Conservation (phyloP, 2,888 invertebrate genomes). For the Pteria penguin region DNA sequence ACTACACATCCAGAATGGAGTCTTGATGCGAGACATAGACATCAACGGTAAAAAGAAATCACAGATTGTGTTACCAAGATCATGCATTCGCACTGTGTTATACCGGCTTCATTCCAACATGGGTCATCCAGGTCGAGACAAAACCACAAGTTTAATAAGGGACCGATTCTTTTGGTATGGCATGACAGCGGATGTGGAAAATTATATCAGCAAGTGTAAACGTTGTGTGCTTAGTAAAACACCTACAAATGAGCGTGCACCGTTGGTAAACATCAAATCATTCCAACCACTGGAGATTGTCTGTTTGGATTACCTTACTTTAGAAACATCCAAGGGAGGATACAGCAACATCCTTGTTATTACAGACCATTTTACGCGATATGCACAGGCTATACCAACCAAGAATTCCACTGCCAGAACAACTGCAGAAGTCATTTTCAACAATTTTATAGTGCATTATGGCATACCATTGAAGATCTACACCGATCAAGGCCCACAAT, state of each 20-base stretch:
- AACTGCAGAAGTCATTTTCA: too few species aligned
- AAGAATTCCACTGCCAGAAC: too few species aligned
- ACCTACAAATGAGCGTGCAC: too few species aligned
- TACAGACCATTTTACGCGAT: too few species aligned
- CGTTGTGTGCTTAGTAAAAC: too few species aligned
- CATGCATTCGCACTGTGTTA: constrained; percentile 5
- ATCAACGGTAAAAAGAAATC: constrained; percentile 1
- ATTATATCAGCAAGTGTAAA: too few species aligned
- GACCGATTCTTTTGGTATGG: constrained; percentile 25
- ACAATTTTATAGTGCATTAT: constrained; percentile 43
- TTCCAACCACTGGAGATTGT: constrained; percentile 33
- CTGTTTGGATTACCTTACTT: too few species aligned
- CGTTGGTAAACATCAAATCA: constrained; percentile 19
- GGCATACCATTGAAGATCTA: constrained; percentile 45
- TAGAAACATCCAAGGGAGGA: too few species aligned
- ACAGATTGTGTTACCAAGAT: constrained; percentile 31
- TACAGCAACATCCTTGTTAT: too few species aligned
- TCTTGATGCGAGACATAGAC: constrained; percentile 16
- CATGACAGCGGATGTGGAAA: too few species aligned
- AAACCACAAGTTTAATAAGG: too few species aligned
- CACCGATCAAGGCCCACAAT: too few species aligned
- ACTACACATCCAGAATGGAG: constrained; percentile 2
- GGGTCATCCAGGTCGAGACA: constrained; percentile 39
- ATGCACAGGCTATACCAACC: constrained; percentile 39
- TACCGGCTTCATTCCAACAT: constrained; percentile 31